Conservation (phyloP, 1,140 invertebrate genomes). For the Cyclina sinensis region DNA sequence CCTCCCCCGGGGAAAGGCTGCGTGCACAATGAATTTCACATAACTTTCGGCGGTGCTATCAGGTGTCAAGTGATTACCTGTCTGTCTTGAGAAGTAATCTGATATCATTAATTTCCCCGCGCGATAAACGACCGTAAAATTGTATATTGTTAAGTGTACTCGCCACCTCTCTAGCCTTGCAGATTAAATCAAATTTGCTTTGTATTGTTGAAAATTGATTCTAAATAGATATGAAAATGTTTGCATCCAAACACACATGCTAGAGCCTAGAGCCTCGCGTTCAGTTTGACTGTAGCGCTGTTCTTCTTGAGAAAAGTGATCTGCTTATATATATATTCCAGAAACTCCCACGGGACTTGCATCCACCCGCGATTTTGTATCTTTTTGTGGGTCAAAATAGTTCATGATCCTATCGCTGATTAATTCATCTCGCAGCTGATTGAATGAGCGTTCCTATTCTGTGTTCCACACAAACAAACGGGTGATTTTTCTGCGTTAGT, state of each 20-base stretch:
- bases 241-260: conserved; percentile 72
- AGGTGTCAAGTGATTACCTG: background rate
- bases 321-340: conserved; percentile 68
- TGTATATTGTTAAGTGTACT: conserved; percentile 57
- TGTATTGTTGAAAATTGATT: conserved; percentile 71
- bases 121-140: background rate
- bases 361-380: background rate
- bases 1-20: too few relatives aligned
- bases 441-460: background rate
- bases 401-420: background rate
- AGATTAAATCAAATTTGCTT: conserved; percentile 37
- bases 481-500: background rate
- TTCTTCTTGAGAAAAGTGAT: conserved; percentile 68
- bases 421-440: background rate
- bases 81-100: conserved; percentile 65
- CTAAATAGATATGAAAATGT: conserved; percentile 79
- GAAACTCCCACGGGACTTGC: conserved; percentile 83
- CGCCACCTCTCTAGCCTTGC: conserved; percentile 63
- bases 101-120: conserved; percentile 54
- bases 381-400: conserved; percentile 22
- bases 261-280: conserved; percentile 83
- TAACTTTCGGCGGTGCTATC: conserved; percentile 62
- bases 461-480: background rate
- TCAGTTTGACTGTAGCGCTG: conserved; percentile 84
- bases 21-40: conserved; percentile 40